phyloP scores from a whole-genome alignment of 2,797 vertebrate genomes.

The Pangasius mekongensis region DNA sequence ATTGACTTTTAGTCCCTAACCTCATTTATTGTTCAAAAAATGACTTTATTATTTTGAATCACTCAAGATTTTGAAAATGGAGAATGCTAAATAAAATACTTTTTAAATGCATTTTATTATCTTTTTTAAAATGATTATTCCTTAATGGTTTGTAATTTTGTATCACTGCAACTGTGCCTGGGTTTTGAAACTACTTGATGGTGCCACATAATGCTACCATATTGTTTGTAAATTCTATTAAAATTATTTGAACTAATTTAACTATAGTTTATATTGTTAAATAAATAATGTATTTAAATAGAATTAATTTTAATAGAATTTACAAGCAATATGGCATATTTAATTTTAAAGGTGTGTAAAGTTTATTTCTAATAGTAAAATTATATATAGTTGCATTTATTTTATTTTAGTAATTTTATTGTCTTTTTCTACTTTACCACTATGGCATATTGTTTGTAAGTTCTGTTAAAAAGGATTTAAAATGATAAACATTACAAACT shows the following conservation, averaged over 20 bases:
- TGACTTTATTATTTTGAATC: background rate
- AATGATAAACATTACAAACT: background rate
- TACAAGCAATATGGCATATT: background rate
- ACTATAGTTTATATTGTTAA: background rate
- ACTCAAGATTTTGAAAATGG: background rate
- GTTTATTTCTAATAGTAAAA: background rate
- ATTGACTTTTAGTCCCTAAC: no score
- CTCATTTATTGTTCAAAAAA: background rate
- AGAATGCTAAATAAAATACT: background rate
- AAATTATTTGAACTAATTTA: background rate
- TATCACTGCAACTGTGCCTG: background rate
- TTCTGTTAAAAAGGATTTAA: background rate
- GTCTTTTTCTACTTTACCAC: background rate
- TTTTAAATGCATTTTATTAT: no score
- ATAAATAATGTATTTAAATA: background rate
- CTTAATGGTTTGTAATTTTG: background rate
- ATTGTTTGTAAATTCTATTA: background rate
- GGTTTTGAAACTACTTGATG: background rate
- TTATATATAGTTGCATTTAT: background rate
- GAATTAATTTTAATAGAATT: background rate
- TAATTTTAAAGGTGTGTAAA: background rate
- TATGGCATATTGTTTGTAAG: background rate
- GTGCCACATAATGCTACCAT: background rate
- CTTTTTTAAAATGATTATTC: background rate
- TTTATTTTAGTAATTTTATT: background rate